These are phyloP conservation scores for Pseudopipra pipra DNA, from an alignment of 2,113 vertebrate species.

Conservation along the genomic window DNA sequence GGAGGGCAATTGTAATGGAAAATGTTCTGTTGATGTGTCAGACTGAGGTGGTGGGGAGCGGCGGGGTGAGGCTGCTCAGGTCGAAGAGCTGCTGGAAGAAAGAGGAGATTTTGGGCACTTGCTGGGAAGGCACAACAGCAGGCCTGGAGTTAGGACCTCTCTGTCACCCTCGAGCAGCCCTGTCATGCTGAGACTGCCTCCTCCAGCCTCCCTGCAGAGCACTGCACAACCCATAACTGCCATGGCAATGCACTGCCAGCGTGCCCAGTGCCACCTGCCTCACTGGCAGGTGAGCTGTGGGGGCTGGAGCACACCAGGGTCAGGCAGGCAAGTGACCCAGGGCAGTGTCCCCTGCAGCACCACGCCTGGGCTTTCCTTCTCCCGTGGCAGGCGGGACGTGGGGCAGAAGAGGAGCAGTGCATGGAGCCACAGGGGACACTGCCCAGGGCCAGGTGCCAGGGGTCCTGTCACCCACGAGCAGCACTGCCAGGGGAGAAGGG, in stretches of 20 bases:
- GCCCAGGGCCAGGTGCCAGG: background rate
- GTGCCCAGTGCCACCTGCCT: background rate
- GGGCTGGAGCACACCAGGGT: background rate
- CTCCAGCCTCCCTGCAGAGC: background rate
- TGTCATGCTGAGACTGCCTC: background rate
- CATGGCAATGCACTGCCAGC: slow-evolving; percentile 70
- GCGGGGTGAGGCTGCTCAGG: background rate
- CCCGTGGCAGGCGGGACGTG: background rate
- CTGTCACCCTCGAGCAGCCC: background rate
- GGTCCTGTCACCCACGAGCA: background rate
- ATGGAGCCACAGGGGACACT: background rate
- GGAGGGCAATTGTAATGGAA: background rate
- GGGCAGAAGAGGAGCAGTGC: background rate
- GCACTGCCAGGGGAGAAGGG: background rate
- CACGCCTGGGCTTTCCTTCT: background rate
- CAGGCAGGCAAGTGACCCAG: background rate
- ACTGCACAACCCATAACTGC: slow-evolving; percentile 51
- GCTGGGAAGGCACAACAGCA: background rate
- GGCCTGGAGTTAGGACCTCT: background rate
- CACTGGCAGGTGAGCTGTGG: background rate
- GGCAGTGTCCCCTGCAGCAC: background rate
- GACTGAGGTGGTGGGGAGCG: accelerated
- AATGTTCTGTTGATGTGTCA: background rate
- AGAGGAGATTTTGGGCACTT: background rate
- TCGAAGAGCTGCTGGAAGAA: background rate